Evolutionary conservation across 2,888 invertebrate genomes (phyloP).

Genomic region (Conops quadrifasciatus): DNA sequence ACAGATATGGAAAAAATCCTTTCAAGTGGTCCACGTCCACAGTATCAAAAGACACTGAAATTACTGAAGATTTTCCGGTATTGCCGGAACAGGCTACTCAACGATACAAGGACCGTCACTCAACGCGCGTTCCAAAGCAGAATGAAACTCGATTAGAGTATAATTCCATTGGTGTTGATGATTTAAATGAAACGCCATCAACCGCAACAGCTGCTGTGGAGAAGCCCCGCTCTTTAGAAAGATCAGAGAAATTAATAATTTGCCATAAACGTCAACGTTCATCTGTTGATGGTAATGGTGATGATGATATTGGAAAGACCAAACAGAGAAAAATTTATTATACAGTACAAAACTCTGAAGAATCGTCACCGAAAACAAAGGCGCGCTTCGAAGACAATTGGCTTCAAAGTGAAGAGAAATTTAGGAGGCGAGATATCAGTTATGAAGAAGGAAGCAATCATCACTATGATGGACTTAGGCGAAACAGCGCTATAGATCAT

Average conservation of each 20-base stretch:
- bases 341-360: too few relatives aligned
- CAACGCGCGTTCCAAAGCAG: too few relatives aligned
- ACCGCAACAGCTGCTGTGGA: too few relatives aligned
- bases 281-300: not conserved
- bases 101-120: too few relatives aligned
- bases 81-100: too few relatives aligned
- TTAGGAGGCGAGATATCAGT: not conserved
- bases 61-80: too few relatives aligned
- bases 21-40: not conserved
- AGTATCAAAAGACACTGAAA: not conserved
- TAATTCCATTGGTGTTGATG: not conserved
- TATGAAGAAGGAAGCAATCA: not conserved
- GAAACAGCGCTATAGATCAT: not conserved
- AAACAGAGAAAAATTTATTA: not conserved
- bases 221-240: too few relatives aligned
- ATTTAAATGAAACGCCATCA: too few relatives aligned
- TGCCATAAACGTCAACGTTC: conserved; percentile 1
- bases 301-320: too few relatives aligned
- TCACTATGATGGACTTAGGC: not conserved
- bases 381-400: too few relatives aligned
- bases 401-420: too few relatives aligned
- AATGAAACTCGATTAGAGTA: not conserved
- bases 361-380: too few relatives aligned
- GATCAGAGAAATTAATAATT: not conserved
- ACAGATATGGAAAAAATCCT: not conserved